These are phyloP conservation scores for Choristoneura rosaceana DNA, from an alignment of 2,888 invertebrate genomes.

Conservation along the genomic window DNA sequence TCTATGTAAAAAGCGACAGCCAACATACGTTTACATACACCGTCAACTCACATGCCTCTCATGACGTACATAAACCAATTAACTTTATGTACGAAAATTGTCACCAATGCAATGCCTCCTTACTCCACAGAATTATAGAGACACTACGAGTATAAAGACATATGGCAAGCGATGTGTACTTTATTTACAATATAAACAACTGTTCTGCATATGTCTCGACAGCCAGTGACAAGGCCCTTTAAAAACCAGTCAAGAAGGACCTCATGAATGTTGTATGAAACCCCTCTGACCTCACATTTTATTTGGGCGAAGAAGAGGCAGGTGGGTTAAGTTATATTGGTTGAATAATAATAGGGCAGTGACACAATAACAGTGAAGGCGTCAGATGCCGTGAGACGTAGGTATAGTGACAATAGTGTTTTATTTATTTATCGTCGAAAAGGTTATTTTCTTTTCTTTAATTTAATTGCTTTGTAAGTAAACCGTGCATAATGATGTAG, in stretches of 20 bases:
- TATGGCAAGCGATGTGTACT: constrained; percentile 21
- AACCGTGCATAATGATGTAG: background rate
- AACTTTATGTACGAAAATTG: constrained; percentile 4
- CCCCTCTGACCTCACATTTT: background rate
- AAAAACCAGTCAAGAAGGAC: background rate
- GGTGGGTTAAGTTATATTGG: background rate
- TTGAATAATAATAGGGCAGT: constrained; percentile 16
- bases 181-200: constrained; percentile 28
- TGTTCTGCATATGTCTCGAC: constrained; percentile 20
- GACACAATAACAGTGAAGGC: constrained; percentile 26
- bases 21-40: background rate
- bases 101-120: constrained; percentile 9
- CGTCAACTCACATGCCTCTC: background rate
- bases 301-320: background rate
- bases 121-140: background rate
- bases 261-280: background rate
- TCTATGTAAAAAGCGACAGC: background rate
- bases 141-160: background rate
- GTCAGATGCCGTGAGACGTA: constrained; percentile 18
- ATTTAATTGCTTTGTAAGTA: background rate
- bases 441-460: background rate
- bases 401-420: constrained; percentile 13
- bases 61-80: background rate
- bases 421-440: constrained; percentile 1
- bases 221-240: constrained; percentile 22